Conservation (phyloP, 2,888 invertebrate species). For the Adelphocoris suturalis region DNA sequence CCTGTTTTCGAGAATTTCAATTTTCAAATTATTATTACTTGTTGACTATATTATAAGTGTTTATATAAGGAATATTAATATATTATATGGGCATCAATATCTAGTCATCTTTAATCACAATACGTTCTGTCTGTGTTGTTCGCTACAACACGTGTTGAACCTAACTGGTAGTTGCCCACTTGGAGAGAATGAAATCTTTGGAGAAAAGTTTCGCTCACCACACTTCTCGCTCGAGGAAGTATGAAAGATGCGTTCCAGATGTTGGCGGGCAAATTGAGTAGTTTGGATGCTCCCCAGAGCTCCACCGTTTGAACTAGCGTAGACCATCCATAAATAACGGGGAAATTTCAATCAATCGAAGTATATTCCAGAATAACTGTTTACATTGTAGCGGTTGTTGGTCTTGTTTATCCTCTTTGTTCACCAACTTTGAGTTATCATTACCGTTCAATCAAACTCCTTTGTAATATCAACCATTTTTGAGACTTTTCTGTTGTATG, state of each 20-base stretch:
- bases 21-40: too few species aligned
- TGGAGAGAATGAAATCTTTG: too few species aligned
- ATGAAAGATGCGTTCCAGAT: not conserved
- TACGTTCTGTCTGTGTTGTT: too few species aligned
- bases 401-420: not conserved
- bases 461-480: not conserved
- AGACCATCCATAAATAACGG: not conserved
- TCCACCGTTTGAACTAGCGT: not conserved
- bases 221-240: not conserved
- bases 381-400: not conserved
- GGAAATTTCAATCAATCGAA: not conserved
- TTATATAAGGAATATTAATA: too few species aligned
- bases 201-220: not conserved
- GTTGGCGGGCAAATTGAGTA: not conserved
- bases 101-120: too few species aligned
- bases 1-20: too few species aligned
- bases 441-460: not conserved
- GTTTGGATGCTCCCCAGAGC: not conserved
- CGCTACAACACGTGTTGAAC: too few species aligned
- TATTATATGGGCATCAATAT: too few species aligned
- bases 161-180: too few species aligned
- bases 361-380: not conserved
- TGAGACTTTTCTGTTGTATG: not conserved
- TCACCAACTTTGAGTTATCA: not conserved
- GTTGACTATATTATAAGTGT: too few species aligned